These are phyloP conservation scores for Tragelaphus strepsiceros DNA, from an alignment of 2,113 vertebrate genomes.

Conservation along the genomic window DNA sequence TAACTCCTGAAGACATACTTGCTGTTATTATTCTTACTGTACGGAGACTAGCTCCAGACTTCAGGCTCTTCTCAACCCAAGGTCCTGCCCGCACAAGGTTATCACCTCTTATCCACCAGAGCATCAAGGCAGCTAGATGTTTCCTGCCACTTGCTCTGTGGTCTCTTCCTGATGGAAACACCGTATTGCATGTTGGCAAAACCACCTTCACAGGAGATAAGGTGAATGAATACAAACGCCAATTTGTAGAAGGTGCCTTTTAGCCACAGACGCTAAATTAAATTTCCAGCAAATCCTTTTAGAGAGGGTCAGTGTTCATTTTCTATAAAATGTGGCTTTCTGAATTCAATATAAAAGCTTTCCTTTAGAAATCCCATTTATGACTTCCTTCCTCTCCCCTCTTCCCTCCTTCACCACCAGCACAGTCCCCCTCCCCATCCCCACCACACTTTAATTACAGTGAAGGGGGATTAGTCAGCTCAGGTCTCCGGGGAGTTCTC, in stretches of 20 bases:
- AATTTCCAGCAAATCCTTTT: constrained; percentile 91
- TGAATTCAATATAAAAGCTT: constrained; percentile 88
- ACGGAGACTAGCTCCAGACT: not conserved
- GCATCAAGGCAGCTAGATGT: not conserved
- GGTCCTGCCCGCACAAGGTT: not conserved
- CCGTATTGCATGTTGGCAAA: constrained; percentile 44
- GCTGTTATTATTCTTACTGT: not conserved
- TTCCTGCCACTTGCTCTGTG: not conserved
- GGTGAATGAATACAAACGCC: constrained; percentile 72
- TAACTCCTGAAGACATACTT: not conserved
- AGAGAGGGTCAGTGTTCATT: constrained; percentile 87
- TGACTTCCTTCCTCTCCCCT: constrained; percentile 81
- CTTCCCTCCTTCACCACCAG: constrained; percentile 41
- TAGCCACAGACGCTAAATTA: constrained; percentile 83
- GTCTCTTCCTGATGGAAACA: constrained; percentile 36
- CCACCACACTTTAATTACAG: constrained; percentile 89
- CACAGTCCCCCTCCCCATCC: not conserved
- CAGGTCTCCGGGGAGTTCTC: constrained; percentile 78
- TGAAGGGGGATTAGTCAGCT: constrained; percentile 91
- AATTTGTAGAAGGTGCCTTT: constrained; percentile 79
- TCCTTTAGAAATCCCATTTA: constrained; percentile 94
- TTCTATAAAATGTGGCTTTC: constrained; percentile 85
- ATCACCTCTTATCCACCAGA: not conserved
- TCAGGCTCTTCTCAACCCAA: not conserved
- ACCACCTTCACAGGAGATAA: constrained; percentile 62